Evolutionary conservation across 1,140 invertebrate species (phyloP).

Genomic region (Phocides pigmalion): DNA sequence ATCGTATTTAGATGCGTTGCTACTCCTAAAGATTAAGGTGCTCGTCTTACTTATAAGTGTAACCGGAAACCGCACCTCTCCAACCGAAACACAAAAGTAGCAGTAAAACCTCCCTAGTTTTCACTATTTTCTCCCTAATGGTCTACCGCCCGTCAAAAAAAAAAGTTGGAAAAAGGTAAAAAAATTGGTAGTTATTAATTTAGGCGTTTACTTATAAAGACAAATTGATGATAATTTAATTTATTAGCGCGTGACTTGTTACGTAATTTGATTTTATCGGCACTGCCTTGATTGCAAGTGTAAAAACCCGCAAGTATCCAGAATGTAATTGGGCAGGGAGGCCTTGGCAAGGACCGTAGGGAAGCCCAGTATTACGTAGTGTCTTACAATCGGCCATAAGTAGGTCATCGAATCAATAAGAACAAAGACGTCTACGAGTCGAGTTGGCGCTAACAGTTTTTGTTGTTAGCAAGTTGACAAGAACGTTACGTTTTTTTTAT

Average conservation of each 20-base stretch:
- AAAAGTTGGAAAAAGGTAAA: too few relatives aligned
- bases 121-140: too few relatives aligned
- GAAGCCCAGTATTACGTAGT: slow-evolving; percentile 69
- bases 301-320: slow-evolving; percentile 48
- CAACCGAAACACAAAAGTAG: too few relatives aligned
- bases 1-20: too few relatives aligned
- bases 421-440: slow-evolving; percentile 47
- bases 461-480: not conserved
- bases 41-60: too few relatives aligned
- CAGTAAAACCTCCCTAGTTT: too few relatives aligned
- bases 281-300: slow-evolving; percentile 16
- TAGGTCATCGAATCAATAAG: slow-evolving; percentile 65
- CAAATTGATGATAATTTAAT: not conserved
- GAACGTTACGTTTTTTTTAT: too few relatives aligned
- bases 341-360: slow-evolving; percentile 69
- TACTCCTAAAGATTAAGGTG: too few relatives aligned
- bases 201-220: not conserved
- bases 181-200: too few relatives aligned
- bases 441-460: slow-evolving; percentile 12
- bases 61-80: too few relatives aligned
- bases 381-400: slow-evolving; percentile 55
- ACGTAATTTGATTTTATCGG: not conserved
- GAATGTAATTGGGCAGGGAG: slow-evolving; percentile 41
- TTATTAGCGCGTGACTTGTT: not conserved
- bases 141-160: too few relatives aligned